These are phyloP conservation scores for Ptilonorhynchus violaceus DNA, from an alignment of 2,113 vertebrate genomes.

Conservation along the genomic window DNA sequence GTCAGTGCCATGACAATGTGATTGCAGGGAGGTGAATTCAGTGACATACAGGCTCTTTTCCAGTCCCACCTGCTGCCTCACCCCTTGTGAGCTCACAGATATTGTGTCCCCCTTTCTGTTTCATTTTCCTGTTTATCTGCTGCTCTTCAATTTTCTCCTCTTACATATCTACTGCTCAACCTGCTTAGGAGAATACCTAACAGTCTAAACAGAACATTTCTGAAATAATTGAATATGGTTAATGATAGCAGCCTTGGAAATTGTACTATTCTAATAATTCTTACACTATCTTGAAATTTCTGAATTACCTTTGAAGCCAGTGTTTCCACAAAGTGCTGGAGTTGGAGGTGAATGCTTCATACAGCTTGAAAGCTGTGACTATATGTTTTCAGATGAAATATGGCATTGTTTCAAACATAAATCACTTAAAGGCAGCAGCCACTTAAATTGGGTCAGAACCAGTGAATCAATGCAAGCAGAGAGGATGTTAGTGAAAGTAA, in stretches of 20 bases:
- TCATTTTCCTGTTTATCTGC: neutral
- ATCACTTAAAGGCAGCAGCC: neutral
- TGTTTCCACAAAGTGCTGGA: neutral
- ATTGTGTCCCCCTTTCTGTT: neutral
- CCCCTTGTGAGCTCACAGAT: fast-evolving
- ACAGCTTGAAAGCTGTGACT: neutral
- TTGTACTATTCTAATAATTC: neutral
- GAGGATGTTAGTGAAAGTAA: neutral
- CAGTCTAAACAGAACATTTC: neutral
- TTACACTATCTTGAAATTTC: neutral
- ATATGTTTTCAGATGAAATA: neutral
- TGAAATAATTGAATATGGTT: neutral
- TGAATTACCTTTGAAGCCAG: neutral
- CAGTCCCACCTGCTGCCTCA: neutral
- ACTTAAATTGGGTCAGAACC: neutral
- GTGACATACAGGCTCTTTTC: neutral
- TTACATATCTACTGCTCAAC: neutral
- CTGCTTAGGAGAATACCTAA: neutral
- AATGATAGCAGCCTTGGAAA: neutral
- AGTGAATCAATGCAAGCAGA: neutral
- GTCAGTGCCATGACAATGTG: fast-evolving
- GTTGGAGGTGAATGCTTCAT: neutral
- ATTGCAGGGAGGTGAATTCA: neutral
- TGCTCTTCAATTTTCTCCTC: neutral
- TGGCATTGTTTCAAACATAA: neutral